Conservation (phyloP, 1,140 invertebrate genomes). For the Caenorhabditis brenneri region DNA sequence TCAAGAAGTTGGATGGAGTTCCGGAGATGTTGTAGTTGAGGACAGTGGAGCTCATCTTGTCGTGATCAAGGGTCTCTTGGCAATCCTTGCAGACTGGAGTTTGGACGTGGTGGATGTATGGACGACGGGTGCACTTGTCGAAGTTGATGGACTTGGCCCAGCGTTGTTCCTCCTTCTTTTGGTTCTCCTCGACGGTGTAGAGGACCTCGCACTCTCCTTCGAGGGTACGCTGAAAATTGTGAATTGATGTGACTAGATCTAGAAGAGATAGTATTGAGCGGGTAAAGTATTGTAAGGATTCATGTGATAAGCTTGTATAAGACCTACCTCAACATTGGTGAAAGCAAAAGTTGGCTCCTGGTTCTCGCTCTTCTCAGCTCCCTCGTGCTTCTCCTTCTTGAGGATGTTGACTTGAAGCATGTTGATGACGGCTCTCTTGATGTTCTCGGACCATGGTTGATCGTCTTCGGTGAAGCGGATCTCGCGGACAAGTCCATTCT, state of each 20-base stretch:
- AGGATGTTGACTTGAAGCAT: conserved; percentile 70
- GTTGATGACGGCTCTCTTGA: conserved; percentile 70
- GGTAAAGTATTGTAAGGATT: not conserved
- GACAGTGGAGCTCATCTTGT: conserved; percentile 50
- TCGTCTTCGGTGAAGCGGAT: conserved; percentile 62
- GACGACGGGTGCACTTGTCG: conserved; percentile 48
- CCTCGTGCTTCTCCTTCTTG: conserved; percentile 53
- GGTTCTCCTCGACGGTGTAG: conserved; percentile 47
- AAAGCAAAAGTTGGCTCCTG: not conserved
- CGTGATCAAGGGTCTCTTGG: conserved; percentile 3
- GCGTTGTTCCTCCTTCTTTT: conserved; percentile 40
- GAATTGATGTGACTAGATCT: not conserved
- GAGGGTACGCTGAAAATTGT: conserved; percentile 45
- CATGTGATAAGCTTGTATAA: not conserved
- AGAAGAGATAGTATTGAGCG: too few species aligned
- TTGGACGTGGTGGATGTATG: conserved; percentile 48
- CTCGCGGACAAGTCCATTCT: conserved; percentile 40
- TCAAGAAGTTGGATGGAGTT: conserved; percentile 48
- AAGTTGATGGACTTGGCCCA: conserved; percentile 52
- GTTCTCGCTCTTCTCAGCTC: conserved; percentile 35
- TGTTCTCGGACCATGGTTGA: conserved; percentile 71
- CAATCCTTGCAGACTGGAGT: conserved; percentile 47
- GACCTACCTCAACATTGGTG: conserved; percentile 22
- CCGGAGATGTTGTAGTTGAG: conserved; percentile 50
- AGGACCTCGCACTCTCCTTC: conserved; percentile 54